Evolutionary conservation across 2,888 invertebrate species (phyloP), one percentile per base, ranked within the genome.

Genomic region (Ceraclea dissimilis): DNA sequence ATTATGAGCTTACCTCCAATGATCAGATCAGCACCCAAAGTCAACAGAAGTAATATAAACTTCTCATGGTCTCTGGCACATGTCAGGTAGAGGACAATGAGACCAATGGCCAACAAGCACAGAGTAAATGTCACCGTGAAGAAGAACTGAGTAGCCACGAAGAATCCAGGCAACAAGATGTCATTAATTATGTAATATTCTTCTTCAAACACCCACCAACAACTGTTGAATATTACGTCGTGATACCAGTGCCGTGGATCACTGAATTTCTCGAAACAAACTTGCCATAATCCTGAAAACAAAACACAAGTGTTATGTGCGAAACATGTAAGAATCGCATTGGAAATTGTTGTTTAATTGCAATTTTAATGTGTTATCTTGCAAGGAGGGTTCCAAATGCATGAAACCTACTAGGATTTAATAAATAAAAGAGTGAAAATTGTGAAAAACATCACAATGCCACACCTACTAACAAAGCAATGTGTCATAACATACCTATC

Each of bases 131-230:
- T 85, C 44, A 96, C 74, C 0, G 96, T 94, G 69, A 92, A 93
- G 76, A 96, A 93, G 63, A 95, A 88, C 70, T 97, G 96, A 1
- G 94, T 93, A 0, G 91, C 88, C 55, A 95, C 86, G 67, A 95
- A 95, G 76, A 96, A 97, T 13, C 89, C 86, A 52, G 94, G 94
- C 64, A 93, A 73, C 2, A 97, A 75, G 66, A 93, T 88, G 65
- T 93, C 89, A 66, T 92, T 88, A 63, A 97, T 92, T 57, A 94
- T 94, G 68, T 94, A 93, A 70, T 93, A 95, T 73, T 97, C 96
- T 70, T 94, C 95, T 72, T 96, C 93, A 67, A 95, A 94, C 59
- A 97, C 90, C 94, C 96, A 97, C 90, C 93, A 93, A 68, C 97
- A 97, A 0, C 92, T 93, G 16, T 78, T 81, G 66, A 93, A 93